Evolutionary conservation across 2,888 invertebrate genomes (phyloP).

Genomic region (Piscicola geometra): DNA sequence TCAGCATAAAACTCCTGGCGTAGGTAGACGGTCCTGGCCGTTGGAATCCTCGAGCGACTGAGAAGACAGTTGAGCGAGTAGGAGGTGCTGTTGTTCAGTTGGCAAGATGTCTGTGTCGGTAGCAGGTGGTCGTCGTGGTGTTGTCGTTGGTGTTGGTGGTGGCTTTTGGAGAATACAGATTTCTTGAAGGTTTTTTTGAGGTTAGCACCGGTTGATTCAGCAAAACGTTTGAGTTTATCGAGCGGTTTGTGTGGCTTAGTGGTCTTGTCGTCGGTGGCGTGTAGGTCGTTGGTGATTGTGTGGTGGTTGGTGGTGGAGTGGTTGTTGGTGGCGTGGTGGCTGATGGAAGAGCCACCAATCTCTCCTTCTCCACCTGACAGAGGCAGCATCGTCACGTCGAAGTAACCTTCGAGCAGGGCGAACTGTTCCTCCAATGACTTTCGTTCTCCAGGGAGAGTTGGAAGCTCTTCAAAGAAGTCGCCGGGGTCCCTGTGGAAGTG

Average conservation of each 20-base stretch:
- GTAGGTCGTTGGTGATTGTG: background rate
- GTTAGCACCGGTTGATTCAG: background rate
- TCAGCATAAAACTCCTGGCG: slow-evolving; percentile 9
- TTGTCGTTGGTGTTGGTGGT: background rate
- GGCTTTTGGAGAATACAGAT: background rate
- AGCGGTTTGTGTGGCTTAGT: background rate
- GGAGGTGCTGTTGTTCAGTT: background rate
- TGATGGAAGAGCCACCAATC: no score
- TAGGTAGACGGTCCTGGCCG: background rate
- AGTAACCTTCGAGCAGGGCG: background rate
- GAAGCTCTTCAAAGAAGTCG: background rate
- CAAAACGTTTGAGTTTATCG: background rate
- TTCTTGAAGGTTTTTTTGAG: background rate
- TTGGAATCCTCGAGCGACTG: background rate
- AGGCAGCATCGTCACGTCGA: background rate
- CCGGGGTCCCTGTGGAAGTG: slow-evolving; percentile 81
- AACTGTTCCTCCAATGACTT: background rate
- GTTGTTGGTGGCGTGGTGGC: background rate
- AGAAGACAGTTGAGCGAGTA: background rate
- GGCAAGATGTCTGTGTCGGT: background rate
- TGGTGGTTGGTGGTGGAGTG: background rate
- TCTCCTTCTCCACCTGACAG: no score
- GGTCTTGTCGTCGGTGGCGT: background rate
- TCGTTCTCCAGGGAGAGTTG: background rate
- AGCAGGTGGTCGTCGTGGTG: background rate